Percentiles rank a stretch among this genome's conserved stretches.
Conservation (phyloP, 1,140 invertebrate species). For the Hyles euphorbiae region DNA sequence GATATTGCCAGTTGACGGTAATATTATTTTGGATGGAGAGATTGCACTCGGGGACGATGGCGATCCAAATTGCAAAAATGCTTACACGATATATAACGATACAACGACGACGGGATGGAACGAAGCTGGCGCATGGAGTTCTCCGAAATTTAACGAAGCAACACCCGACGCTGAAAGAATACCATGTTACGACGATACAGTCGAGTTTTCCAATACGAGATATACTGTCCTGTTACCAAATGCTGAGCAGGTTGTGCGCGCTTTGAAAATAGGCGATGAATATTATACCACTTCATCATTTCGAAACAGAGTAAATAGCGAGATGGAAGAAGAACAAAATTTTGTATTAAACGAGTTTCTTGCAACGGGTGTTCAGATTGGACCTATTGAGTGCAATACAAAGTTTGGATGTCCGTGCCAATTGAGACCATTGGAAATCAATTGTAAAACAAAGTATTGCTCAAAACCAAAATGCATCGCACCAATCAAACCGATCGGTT, state of each 20-base stretch:
- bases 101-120: slow-evolving; percentile 38
- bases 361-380: slow-evolving; percentile 24
- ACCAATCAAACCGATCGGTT: slow-evolving; percentile 53
- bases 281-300: slow-evolving; percentile 23
- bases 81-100: slow-evolving; percentile 43
- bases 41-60: slow-evolving; percentile 36
- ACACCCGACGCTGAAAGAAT: slow-evolving; percentile 60
- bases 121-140: slow-evolving; percentile 55
- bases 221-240: slow-evolving; percentile 40
- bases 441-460: slow-evolving; percentile 51
- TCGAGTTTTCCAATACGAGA: slow-evolving; percentile 41
- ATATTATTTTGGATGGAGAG: slow-evolving; percentile 35
- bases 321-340: slow-evolving; percentile 25
- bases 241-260: slow-evolving; percentile 28
- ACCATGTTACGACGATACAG: slow-evolving; percentile 54
- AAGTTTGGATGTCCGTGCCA: slow-evolving; percentile 57
- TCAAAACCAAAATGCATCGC: slow-evolving; percentile 38
- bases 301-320: slow-evolving; percentile 2
- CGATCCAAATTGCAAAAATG: slow-evolving; percentile 43
- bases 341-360: slow-evolving; percentile 34
- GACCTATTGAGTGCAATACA: slow-evolving; percentile 26
- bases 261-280: slow-evolving; percentile 27
- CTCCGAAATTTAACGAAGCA: slow-evolving; percentile 53
- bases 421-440: slow-evolving; percentile 31
- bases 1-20: slow-evolving; percentile 49